These are phyloP conservation scores for Notocelia uddmanniana DNA, from an alignment of 2,888 invertebrate genomes.

Conservation along the genomic window DNA sequence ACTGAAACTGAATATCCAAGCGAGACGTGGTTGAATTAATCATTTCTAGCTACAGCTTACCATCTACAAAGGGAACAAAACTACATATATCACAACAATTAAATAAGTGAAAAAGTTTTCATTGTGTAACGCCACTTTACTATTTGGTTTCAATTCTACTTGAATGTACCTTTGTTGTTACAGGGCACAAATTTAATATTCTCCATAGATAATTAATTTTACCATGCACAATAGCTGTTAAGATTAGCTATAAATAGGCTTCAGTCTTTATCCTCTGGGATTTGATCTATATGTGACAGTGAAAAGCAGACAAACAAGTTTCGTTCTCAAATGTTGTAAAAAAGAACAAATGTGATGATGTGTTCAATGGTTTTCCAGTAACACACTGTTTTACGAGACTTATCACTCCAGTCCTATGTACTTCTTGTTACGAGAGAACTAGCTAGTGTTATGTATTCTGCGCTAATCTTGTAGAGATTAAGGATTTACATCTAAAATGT, in stretches of 20 bases:
- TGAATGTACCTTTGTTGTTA: no score
- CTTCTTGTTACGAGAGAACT: slow-evolving; percentile 1
- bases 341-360: not conserved
- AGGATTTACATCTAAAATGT: slow-evolving; percentile 43
- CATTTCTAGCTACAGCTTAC: slow-evolving; percentile 23
- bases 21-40: slow-evolving; percentile 33
- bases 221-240: not conserved
- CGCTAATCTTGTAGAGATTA: slow-evolving; percentile 41
- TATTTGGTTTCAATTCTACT: not conserved
- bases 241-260: no score
- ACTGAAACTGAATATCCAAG: slow-evolving; percentile 25
- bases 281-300: no score
- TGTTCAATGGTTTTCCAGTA: not conserved
- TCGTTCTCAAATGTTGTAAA: no score
- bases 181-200: not conserved
- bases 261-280: no score
- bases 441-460: slow-evolving; percentile 8
- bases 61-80: not conserved
- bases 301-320: no score
- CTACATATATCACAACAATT: not conserved
- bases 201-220: not conserved
- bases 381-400: not conserved
- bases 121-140: not conserved
- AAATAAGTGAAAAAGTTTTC: not conserved
- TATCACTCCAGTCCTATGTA: not conserved